Evolutionary conservation across 2,888 invertebrate genomes (phyloP), one percentile per base, ranked within the genome.

Genomic region (Himalopsyche tibetana): DNA sequence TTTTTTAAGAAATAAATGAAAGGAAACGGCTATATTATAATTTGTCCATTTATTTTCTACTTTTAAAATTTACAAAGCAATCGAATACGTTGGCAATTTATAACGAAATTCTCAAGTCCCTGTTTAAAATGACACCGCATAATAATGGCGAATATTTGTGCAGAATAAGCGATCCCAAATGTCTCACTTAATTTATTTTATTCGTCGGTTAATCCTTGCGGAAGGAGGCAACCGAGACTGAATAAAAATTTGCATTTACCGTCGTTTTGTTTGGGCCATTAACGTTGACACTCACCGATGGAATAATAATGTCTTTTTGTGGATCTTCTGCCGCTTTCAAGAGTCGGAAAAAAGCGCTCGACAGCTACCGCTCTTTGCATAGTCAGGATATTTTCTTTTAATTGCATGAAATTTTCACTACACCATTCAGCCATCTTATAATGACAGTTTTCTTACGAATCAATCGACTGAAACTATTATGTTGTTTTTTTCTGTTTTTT

Each of bases 251-350:
- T 85, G 85, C 85, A 85, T 85, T 81, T 55, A 83, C 55, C 56
- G 80, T 80, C 85, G 85, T 85, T 85, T 85, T 85, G 85, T 83
- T 82, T 79, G 85, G 85, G 42, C 85, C 85, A 85, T 85, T 85
- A 85, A 85, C 83, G 85, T 56, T 85, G 85, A 83, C 85, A 85
- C 85, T 85, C 69, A 80, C 56, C 55, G 80, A 85, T 85, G 83
- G 85, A 85, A 85, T 85, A 85, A 85, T 85, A 85, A 85, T 85
- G 85, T 83, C 74, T 74, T 83, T 83, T 82, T 83, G 80, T 42
- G 80, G 40, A 38, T 38, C 80, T 83, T 55, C 80, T 63, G 19
- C 17, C 83, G 55, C 83, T 83, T 55, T 56, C 63, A 45, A 45
- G 42, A 80, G 51, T 51, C 55, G 28, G 42, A 45, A 51, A 82